Conservation (phyloP, 2,888 invertebrate genomes). For the Drosophila falleni region DNA sequence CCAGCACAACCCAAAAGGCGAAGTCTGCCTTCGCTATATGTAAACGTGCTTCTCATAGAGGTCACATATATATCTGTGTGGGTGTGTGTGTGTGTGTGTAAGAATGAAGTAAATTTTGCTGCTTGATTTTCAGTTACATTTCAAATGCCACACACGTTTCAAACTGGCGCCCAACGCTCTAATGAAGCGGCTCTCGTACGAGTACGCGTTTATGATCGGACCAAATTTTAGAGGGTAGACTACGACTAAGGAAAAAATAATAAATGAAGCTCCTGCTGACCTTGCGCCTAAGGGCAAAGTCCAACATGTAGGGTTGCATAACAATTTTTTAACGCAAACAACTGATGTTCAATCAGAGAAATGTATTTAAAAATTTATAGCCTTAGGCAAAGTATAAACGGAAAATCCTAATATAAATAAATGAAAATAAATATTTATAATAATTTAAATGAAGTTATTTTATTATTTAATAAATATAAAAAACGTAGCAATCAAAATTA, state of each 20-base stretch:
- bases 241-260: slow-evolving; percentile 25
- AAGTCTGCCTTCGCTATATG: slow-evolving; percentile 24
- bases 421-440: slow-evolving; percentile 10
- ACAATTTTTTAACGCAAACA: slow-evolving; percentile 16
- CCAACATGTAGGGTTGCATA: slow-evolving; percentile 22
- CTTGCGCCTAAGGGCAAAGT: slow-evolving; percentile 26
- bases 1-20: slow-evolving; percentile 16
- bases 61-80: slow-evolving; percentile 46
- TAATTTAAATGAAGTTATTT: background rate
- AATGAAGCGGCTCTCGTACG: slow-evolving; percentile 57
- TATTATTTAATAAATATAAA: background rate
- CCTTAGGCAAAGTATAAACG: background rate
- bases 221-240: slow-evolving; percentile 26
- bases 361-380: slow-evolving; percentile 13
- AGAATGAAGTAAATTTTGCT: slow-evolving; percentile 65
- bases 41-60: slow-evolving; percentile 35
- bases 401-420: background rate
- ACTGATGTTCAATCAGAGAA: background rate
- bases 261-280: slow-evolving; percentile 42
- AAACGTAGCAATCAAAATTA: background rate
- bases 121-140: slow-evolving; percentile 53
- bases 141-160: slow-evolving; percentile 65
- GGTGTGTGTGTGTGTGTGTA: slow-evolving; percentile 5
- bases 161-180: slow-evolving; percentile 40
- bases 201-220: slow-evolving; percentile 41